Evolutionary conservation across 2,888 invertebrate genomes (phyloP).

Genomic region (Epicampocera succincta): DNA sequence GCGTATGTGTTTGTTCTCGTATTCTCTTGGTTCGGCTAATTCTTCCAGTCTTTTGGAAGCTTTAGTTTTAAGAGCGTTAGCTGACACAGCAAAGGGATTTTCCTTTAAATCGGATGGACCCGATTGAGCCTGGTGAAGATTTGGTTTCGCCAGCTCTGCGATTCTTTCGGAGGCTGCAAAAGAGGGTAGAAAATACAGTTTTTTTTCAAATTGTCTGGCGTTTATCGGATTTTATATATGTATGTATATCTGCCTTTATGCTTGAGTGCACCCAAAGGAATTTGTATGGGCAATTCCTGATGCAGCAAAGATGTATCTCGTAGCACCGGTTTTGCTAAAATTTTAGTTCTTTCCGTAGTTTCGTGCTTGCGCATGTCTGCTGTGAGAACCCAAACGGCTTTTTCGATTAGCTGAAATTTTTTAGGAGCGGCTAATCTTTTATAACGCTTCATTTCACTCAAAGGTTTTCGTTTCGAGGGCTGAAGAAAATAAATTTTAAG

Average conservation of each 20-base stretch:
- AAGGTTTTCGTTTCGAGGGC: constrained; percentile 55
- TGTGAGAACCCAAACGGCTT: constrained; percentile 74
- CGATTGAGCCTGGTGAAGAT: constrained; percentile 70
- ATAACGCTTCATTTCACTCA: constrained; percentile 71
- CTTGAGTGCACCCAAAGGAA: constrained; percentile 72
- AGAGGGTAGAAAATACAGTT: neutral
- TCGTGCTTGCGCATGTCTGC: constrained; percentile 67
- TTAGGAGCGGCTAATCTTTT: constrained; percentile 74
- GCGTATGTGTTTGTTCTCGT: constrained; percentile 80
- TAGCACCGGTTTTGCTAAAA: constrained; percentile 68
- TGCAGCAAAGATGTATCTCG: constrained; percentile 52
- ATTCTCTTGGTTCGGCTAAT: constrained; percentile 82
- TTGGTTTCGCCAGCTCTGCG: constrained; percentile 74
- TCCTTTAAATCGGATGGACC: constrained; percentile 81
- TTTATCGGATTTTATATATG: constrained; percentile 44
- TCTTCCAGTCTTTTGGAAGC: constrained; percentile 81
- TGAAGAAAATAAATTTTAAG: constrained; percentile 25
- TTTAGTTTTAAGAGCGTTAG: constrained; percentile 83
- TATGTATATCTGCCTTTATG: too few species aligned
- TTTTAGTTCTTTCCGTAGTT: constrained; percentile 61
- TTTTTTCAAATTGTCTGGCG: neutral
- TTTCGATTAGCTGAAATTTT: constrained; percentile 56
- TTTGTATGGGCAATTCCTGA: constrained; percentile 70
- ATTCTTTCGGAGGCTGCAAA: constrained; percentile 74
- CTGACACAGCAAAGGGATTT: constrained; percentile 82